Conservation (phyloP, 1,140 invertebrate genomes). For the Cotesia vestalis region DNA sequence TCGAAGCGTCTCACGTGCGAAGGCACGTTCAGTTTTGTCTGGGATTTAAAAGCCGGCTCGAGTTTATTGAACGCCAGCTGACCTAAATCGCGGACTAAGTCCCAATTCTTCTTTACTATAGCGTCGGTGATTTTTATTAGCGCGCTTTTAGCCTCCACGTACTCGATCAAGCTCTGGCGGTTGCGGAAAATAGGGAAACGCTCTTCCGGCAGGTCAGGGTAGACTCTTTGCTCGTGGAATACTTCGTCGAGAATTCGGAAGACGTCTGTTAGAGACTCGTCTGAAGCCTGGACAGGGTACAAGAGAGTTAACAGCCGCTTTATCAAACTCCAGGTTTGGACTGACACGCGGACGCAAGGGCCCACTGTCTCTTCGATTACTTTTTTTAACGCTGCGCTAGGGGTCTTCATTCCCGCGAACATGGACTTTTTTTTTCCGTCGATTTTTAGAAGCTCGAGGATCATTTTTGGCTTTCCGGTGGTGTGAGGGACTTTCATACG, state of each 20-base stretch:
- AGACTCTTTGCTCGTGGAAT: constrained; percentile 43
- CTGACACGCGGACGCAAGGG: constrained; percentile 46
- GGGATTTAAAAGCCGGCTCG: not conserved
- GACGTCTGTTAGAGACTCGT: constrained; percentile 45
- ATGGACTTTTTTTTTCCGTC: constrained; percentile 42
- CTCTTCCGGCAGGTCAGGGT: constrained; percentile 43
- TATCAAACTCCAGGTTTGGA: constrained; percentile 45
- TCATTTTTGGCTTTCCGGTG: constrained; percentile 36
- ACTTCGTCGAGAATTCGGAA: constrained; percentile 48
- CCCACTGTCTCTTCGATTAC: constrained; percentile 40
- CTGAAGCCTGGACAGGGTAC: constrained; percentile 50
- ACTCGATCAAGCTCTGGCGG: constrained; percentile 49
- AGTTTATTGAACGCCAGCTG: constrained; percentile 37
- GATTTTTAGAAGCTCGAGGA: constrained; percentile 46
- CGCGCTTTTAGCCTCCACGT: constrained; percentile 41
- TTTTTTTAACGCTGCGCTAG: constrained; percentile 42
- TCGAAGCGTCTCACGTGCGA: constrained; percentile 50
- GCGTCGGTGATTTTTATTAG: constrained; percentile 31
- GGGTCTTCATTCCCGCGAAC: constrained; percentile 47
- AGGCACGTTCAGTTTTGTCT: constrained; percentile 43
- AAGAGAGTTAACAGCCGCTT: constrained; percentile 54
- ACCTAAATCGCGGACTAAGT: constrained; percentile 40
- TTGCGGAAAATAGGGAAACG: constrained; percentile 55
- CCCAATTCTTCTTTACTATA: constrained; percentile 51
- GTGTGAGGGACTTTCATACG: constrained; percentile 43